Evolutionary conservation across 1,140 invertebrate genomes (phyloP).

Genomic region (Argopecten irradians): DNA sequence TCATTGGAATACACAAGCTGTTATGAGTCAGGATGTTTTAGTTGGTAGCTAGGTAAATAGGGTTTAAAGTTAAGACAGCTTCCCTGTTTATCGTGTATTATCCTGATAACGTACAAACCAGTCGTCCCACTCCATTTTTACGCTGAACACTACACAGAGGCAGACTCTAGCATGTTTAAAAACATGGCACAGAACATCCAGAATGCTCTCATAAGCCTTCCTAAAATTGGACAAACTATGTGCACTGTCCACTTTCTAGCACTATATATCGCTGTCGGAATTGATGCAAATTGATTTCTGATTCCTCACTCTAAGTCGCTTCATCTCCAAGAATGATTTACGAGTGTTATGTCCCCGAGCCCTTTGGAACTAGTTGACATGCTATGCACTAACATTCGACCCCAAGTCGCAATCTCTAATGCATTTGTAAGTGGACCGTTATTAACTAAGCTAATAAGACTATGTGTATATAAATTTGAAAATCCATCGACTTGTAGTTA

Average conservation of each 20-base stretch:
- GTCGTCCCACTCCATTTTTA: too few relatives aligned
- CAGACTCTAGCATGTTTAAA: too few relatives aligned
- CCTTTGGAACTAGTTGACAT: background rate
- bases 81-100: too few relatives aligned
- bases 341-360: background rate
- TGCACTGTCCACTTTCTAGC: background rate
- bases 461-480: background rate
- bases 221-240: too few relatives aligned
- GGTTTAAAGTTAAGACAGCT: too few relatives aligned
- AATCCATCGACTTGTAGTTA: background rate
- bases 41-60: too few relatives aligned
- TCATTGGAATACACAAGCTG: too few relatives aligned
- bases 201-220: too few relatives aligned
- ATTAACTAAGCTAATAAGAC: background rate
- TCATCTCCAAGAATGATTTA: conserved; percentile 12
- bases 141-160: too few relatives aligned
- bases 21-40: too few relatives aligned
- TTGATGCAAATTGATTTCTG: background rate
- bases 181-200: too few relatives aligned
- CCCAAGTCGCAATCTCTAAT: background rate
- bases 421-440: background rate
- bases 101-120: too few relatives aligned
- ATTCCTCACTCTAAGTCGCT: background rate
- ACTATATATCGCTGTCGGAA: background rate
- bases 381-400: background rate